A percentile compares a stretch with the other conserved stretches of the same genome.
Evolutionary conservation across 1,140 invertebrate genomes (phyloP).

Genomic region (Heliconius hewitsoni): DNA sequence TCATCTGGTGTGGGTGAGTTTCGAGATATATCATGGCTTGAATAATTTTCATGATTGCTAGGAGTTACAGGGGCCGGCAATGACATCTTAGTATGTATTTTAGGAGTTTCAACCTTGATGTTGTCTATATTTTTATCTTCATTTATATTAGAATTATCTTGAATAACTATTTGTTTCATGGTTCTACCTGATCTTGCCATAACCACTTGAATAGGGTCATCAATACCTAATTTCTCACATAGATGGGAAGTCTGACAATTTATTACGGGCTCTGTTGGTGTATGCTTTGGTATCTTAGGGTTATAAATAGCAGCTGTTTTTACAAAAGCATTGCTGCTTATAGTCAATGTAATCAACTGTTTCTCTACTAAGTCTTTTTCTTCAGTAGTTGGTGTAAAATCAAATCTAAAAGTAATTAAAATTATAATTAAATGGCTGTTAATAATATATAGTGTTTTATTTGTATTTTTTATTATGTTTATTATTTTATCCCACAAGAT

Average conservation of each 20-base stretch:
- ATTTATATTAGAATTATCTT: not conserved
- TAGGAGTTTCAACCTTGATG: slow-evolving; percentile 48
- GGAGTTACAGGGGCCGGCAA: slow-evolving; percentile 70
- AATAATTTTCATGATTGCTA: slow-evolving; percentile 44
- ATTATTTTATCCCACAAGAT: too few relatives aligned
- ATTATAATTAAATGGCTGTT: not conserved
- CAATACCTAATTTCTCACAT: slow-evolving; percentile 87
- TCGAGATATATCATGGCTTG: slow-evolving; percentile 45
- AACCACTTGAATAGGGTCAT: slow-evolving; percentile 70
- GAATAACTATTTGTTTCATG: slow-evolving; percentile 48
- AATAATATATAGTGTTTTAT: not conserved
- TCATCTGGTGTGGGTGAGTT: slow-evolving; percentile 44
- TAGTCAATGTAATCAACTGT: slow-evolving; percentile 85
- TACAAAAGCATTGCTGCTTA: slow-evolving; percentile 89
- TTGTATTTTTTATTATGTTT: not conserved
- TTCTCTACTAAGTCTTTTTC: slow-evolving; percentile 86
- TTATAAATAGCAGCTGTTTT: slow-evolving; percentile 86
- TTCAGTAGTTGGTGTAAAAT: slow-evolving; percentile 88
- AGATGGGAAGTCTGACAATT: slow-evolving; percentile 93
- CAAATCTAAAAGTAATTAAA: slow-evolving; percentile 80
- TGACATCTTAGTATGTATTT: slow-evolving; percentile 60
- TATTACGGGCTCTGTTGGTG: slow-evolving; percentile 78
- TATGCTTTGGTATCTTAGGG: slow-evolving; percentile 62
- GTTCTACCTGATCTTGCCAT: slow-evolving; percentile 61
- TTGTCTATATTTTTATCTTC: slow-evolving; percentile 12